Conservation (phyloP, 2,797 vertebrate genomes). For the Myotis vivesi region DNA sequence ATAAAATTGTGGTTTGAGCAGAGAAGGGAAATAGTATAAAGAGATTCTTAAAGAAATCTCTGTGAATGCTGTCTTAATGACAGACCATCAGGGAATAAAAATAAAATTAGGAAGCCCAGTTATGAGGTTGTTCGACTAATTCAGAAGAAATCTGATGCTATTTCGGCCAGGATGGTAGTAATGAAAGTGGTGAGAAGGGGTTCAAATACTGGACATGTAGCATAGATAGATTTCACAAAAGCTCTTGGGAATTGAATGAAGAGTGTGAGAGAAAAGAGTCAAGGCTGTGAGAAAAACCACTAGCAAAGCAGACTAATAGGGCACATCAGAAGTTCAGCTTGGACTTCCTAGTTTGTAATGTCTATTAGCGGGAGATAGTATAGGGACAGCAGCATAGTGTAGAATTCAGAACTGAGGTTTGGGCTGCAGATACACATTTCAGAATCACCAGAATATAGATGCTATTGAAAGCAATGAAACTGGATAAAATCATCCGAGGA, state of each 20-base stretch:
- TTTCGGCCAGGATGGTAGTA: neutral
- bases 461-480: neutral
- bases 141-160: neutral
- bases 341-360: neutral
- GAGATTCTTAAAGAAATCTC: neutral
- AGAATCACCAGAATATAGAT: neutral
- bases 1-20: neutral
- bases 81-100: neutral
- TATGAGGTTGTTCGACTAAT: neutral
- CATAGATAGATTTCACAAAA: neutral
- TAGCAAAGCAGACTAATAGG: no score
- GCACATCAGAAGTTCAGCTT: neutral
- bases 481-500: neutral
- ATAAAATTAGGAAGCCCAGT: neutral
- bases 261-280: neutral
- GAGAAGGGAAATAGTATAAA: neutral
- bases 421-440: rapidly evolving
- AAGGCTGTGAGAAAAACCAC: neutral
- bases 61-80: neutral
- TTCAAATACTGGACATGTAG: neutral
- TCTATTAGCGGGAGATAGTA: no score
- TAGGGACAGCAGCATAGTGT: neutral
- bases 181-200: neutral
- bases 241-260: neutral
- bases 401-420: neutral